Base-by-base conservation (phyloP, 2,888 invertebrate species). In the Pheosia gnoma region DNA sequence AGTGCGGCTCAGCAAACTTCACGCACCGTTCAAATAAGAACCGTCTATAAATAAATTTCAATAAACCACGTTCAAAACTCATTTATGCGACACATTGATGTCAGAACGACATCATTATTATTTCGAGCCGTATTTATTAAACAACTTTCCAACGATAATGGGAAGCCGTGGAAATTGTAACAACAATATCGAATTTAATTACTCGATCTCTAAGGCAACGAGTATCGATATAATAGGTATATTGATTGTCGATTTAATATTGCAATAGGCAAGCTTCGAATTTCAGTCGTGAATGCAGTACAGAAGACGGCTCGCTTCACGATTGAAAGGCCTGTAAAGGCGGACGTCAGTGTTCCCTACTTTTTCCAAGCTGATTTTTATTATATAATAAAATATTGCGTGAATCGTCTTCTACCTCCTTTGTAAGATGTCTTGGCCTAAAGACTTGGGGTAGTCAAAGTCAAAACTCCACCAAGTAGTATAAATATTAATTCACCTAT, bases 181-280 rank as follows among this genome's bases (percentile, higher is more conserved):
- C 70, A 55, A 59, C 70, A 70, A 77, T 80, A 80, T 81, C 75
- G 67, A 77, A 79, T 79, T 82, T 82, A 82, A 82, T 82, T 79
- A 78, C 71, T 66, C 62, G 59, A 52, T 59, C 60, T 8, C 39
- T 43, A 41, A 41, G 8, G 56, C n/a, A 8, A 56, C 56, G 56
- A 38, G n/a, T 25, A 38, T 25, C 53, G 53, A 38, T 38, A 25
- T 54, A 25, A 51, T 37, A 8, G 9, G 36, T 36, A 54, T 54
- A 54, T 54, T 11, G 53, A 54, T 54, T 51, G n/a, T 47, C 47
- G 47, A 47, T n/a, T 51, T 2, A 25, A 8, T 25, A 25, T 51
- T n/a, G 51, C 13, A 25, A 7, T 25, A 8, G 13, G 51, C 51
- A 3, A 7, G 25, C 3, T 51, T 8, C 6, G 51, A 51, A 25